These are phyloP conservation scores for Anthopleura xanthogrammica DNA, from an alignment of 92 coral and sea anemone genomes.

Conservation along the genomic window DNA sequence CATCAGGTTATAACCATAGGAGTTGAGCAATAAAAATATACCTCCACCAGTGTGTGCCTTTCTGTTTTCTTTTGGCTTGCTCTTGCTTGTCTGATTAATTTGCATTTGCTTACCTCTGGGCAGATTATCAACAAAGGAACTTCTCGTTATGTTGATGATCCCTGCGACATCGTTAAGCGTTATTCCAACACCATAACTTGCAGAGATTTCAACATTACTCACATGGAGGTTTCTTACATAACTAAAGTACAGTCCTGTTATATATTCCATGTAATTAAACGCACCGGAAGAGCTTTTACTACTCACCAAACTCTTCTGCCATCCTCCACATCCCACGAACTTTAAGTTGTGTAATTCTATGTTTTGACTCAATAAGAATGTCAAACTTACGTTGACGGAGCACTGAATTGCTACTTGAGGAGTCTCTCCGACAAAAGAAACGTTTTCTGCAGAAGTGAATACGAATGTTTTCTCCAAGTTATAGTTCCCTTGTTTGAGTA, in stretches of 20 bases:
- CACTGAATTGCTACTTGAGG: slow-evolving; percentile 1
- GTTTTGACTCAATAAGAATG: slow-evolving; percentile 17
- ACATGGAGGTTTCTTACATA: slow-evolving; percentile 20
- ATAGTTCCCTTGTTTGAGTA: slow-evolving; percentile 21
- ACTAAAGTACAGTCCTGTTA: slow-evolving; percentile 30
- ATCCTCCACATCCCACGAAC: slow-evolving; percentile 22
- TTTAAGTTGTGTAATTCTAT: slow-evolving; percentile 16
- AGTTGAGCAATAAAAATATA: slow-evolving; percentile 53
- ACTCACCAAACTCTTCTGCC: slow-evolving; percentile 29
- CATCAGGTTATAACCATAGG: slow-evolving; percentile 41
- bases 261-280: slow-evolving; percentile 1
- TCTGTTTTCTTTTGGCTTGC: not conserved
- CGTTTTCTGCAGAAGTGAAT: slow-evolving; percentile 1
- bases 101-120: slow-evolving; percentile 4
- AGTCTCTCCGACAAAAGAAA: slow-evolving; percentile 15
- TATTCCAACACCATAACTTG: slow-evolving; percentile 61
- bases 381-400: slow-evolving; percentile 2
- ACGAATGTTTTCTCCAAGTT: not conserved
- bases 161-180: slow-evolving; percentile 67
- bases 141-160: slow-evolving; percentile 34
- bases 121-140: slow-evolving; percentile 48
- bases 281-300: slow-evolving; percentile 9
- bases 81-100: not conserved
- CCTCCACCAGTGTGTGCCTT: slow-evolving; percentile 66
- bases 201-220: no score